Evolutionary conservation across 1,140 invertebrate species (phyloP).

Genomic region (Hyles vespertilio): DNA sequence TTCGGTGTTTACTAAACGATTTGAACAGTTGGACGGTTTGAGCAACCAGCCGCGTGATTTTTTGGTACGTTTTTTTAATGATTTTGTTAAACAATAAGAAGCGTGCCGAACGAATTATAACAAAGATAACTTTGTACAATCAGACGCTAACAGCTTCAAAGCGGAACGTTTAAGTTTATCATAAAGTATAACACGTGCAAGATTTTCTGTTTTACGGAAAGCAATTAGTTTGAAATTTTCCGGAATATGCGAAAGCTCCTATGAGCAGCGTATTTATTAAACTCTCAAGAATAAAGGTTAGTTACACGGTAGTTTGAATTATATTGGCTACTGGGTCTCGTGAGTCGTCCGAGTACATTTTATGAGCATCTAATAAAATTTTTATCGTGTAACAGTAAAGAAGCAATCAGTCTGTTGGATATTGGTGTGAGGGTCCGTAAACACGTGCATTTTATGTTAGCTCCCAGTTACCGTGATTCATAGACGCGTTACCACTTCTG

Average conservation of each 20-base stretch:
- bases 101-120: constrained; percentile 1
- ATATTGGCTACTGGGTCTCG: constrained; percentile 68
- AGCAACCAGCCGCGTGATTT: constrained; percentile 45
- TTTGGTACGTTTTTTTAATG: constrained; percentile 36
- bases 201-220: too few species aligned
- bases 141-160: too few species aligned
- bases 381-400: constrained; percentile 75
- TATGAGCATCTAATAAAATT: constrained; percentile 70
- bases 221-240: too few species aligned
- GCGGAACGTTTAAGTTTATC: too few species aligned
- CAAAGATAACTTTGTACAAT: neutral
- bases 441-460: constrained; percentile 68
- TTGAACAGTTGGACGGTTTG: constrained; percentile 67
- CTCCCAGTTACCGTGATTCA: constrained; percentile 48
- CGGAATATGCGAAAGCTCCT: too few species aligned
- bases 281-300: constrained; percentile 37
- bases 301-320: constrained; percentile 67
- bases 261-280: too few species aligned
- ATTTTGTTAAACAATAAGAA: constrained; percentile 18
- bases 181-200: too few species aligned
- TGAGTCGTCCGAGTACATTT: constrained; percentile 67
- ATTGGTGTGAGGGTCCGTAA: constrained; percentile 68
- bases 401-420: constrained; percentile 71
- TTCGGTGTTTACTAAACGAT: constrained; percentile 74
- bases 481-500: constrained; percentile 25